A percentile compares a stretch with the other conserved stretches of the same genome.
These are phyloP conservation scores for Leptinotarsa texana DNA, from an alignment of 1,140 invertebrate species.

Conservation along the genomic window DNA sequence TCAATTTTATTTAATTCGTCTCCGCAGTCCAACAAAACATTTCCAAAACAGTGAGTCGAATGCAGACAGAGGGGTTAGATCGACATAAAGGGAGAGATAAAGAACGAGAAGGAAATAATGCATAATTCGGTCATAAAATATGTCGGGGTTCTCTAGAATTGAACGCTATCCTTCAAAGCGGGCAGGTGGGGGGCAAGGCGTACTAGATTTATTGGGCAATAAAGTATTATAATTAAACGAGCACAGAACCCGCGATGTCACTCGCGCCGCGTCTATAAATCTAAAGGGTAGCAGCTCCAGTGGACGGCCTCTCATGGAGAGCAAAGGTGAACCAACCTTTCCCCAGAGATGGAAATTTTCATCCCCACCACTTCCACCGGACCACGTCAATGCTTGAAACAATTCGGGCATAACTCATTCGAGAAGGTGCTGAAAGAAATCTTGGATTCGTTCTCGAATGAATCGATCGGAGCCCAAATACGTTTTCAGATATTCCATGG, in stretches of 20 bases:
- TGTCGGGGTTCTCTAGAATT: conserved; percentile 55
- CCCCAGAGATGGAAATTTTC: neutral
- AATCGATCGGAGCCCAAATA: neutral
- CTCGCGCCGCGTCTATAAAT: conserved; percentile 52
- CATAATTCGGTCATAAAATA: conserved; percentile 59
- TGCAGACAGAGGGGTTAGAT: conserved; percentile 27
- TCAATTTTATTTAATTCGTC: conserved; percentile 43
- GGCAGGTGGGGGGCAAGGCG: conserved; percentile 44
- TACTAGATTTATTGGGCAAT: conserved; percentile 57
- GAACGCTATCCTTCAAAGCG: conserved; percentile 58
- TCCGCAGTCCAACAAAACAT: conserved; percentile 41
- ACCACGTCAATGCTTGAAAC: conserved; percentile 40
- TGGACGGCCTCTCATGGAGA: conserved; percentile 41
- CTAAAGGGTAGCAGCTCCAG: conserved; percentile 38
- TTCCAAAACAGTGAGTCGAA: conserved; percentile 29
- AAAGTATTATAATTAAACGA: conserved; percentile 59
- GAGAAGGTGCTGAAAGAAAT: neutral
- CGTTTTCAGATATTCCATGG: neutral
- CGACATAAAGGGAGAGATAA: conserved; percentile 39
- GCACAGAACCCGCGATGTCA: conserved; percentile 53
- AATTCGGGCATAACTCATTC: conserved; percentile 40
- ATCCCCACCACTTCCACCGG: conserved; percentile 15
- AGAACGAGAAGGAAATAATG: conserved; percentile 52
- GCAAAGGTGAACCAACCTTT: conserved; percentile 43
- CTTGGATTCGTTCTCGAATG: neutral